These are phyloP conservation scores for Apogon talboti DNA, from an alignment of 2,797 vertebrate genomes.

Conservation along the genomic window DNA sequence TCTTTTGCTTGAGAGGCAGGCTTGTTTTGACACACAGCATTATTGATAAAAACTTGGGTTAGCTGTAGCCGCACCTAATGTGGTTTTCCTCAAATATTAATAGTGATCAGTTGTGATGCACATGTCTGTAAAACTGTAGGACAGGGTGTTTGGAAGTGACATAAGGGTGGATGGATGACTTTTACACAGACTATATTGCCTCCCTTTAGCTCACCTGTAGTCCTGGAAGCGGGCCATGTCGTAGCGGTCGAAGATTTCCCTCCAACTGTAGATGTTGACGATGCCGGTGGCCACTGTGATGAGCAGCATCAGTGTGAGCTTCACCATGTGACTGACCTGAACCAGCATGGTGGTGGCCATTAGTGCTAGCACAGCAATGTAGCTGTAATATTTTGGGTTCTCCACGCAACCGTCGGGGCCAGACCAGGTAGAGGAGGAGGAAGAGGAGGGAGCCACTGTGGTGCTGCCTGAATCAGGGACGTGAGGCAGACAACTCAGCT, in stretches of 20 bases:
- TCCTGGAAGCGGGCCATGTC: conserved; percentile 87
- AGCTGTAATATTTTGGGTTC: conserved; percentile 95
- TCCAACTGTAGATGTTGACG: conserved; percentile 93
- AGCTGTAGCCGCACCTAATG: too few relatives aligned
- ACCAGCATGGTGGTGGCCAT: conserved; percentile 97
- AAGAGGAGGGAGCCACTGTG: conserved; percentile 37
- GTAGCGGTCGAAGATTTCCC: conserved; percentile 90
- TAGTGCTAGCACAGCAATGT: conserved; percentile 89
- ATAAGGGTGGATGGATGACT: background rate
- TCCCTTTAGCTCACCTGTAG: conserved; percentile 80
- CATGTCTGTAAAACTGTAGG: too few relatives aligned
- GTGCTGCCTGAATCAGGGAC: conserved; percentile 47
- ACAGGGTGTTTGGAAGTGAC: too few relatives aligned
- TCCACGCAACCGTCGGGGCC: conserved; percentile 79
- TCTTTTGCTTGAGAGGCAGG: too few relatives aligned
- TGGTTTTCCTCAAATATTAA: too few relatives aligned
- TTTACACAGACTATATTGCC: background rate
- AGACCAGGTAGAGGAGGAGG: conserved; percentile 31
- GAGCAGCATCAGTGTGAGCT: conserved; percentile 94
- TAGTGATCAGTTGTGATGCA: too few relatives aligned
- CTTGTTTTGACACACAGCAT: too few relatives aligned
- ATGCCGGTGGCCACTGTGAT: conserved; percentile 85
- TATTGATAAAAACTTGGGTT: too few relatives aligned
- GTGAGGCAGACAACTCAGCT: conserved; percentile 90
- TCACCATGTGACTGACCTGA: conserved; percentile 99